Evolutionary conservation across 35 echinoderm and acorn worm genomes (phyloP), one percentile per base, ranked within the genome.

Genomic region (Holothuria glaberrima): DNA sequence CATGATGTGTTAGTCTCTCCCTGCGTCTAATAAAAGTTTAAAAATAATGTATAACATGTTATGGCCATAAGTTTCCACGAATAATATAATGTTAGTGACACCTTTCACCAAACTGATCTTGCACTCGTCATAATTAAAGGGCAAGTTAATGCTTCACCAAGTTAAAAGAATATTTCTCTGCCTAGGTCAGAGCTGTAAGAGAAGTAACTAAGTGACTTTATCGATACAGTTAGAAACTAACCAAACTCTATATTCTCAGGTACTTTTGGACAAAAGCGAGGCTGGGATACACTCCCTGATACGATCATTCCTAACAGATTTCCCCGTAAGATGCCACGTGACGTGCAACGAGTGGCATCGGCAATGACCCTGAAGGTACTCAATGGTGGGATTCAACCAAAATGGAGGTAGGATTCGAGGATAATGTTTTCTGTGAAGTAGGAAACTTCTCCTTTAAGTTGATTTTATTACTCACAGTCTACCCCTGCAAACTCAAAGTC

Each of bases 231-330:
- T 46, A 5, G 13, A 54, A 54, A 54, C 10, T 54, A 54, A 17
- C 13, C 5, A 54, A 14, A 54, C 0, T 61, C 52, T 25, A 19
- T 41, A 0, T 25, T 62, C 64, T 5, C 36, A 99, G 97, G 97
- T 88, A 99, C 97, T 10, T 99, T 99, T 95, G 97, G 97, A 41
- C 97, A 99, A 52, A 88, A 86, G 41, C 93, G 97, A 29, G 97
- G 97, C 3, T 99, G 97, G 97, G 38, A 87, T 13, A 83, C 92
- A 30, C 80, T 99, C 0, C 91, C 94, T 30, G 93, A 99, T 30
- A 80, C 71, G 12, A 91, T 99, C 16, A 74, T 90, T 41, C 93
- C 89, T 10, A 13, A 41, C 0, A 75, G 88, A 22, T 52, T 95
- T 54, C 88, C 93, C 6, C 65, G 97, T 4, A 80, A 86, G 31